Conservation (phyloP, 2,888 invertebrate species). For the Congeria kusceri region DNA sequence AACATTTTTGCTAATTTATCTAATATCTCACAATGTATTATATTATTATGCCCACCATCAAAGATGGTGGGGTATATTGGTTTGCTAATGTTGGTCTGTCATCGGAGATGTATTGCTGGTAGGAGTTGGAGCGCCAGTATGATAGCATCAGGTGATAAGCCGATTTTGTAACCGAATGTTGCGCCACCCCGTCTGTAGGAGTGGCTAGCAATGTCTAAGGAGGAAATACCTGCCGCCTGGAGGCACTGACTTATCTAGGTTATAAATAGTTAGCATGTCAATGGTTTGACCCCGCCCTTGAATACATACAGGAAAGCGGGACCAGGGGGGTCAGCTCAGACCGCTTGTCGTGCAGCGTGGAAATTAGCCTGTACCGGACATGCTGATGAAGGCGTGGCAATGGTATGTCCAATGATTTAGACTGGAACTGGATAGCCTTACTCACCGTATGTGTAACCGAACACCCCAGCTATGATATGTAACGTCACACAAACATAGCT, state of each 20-base stretch:
- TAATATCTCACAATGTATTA: no score
- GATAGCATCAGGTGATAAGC: not conserved
- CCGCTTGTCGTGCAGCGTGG: not conserved
- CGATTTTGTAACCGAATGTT: not conserved
- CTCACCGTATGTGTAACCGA: conserved; percentile 21
- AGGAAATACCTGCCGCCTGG: not conserved
- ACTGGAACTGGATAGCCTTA: conserved; percentile 35
- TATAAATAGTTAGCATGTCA: not conserved
- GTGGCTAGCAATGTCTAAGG: not conserved
- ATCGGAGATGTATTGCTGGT: no score
- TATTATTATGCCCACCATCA: no score
- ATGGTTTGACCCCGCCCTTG: not conserved
- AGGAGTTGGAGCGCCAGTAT: not conserved
- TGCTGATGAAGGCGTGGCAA: not conserved
- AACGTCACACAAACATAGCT: conserved; percentile 19
- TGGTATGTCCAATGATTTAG: conserved; percentile 21
- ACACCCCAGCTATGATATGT: conserved; percentile 25
- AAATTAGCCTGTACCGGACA: conserved; percentile 13
- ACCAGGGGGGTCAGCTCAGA: not conserved
- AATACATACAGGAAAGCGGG: not conserved
- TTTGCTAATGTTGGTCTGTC: no score
- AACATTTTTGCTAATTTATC: no score
- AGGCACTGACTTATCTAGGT: not conserved
- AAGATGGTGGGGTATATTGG: no score
- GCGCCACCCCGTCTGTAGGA: not conserved